Percentiles rank a stretch among this genome's conserved stretches.
Evolutionary conservation across 2,888 invertebrate genomes (phyloP).

Genomic region (Hypolimnas misippus): DNA sequence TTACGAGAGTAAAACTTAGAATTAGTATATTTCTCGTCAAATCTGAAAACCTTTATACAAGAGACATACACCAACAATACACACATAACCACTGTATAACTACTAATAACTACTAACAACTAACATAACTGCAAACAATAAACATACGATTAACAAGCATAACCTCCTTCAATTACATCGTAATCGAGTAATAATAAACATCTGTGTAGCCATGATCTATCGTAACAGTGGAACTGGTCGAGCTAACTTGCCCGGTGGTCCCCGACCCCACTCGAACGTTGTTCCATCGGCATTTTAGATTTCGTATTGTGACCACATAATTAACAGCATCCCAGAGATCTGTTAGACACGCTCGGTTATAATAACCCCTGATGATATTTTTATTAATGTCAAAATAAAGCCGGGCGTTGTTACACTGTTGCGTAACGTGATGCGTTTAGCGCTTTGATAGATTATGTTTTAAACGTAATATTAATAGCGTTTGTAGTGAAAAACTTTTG

Average conservation of each 20-base stretch:
- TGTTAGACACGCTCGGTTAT: constrained; percentile 82
- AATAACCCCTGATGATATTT: constrained; percentile 83
- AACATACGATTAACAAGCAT: background rate
- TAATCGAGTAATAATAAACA: constrained; percentile 15
- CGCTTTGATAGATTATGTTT: background rate
- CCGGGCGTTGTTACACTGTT: constrained; percentile 63
- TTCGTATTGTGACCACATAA: constrained; percentile 78
- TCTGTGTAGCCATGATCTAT: constrained; percentile 26
- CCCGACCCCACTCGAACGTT: constrained; percentile 73
- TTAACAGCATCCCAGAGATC: constrained; percentile 82
- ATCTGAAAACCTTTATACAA: no score
- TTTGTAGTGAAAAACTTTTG: background rate
- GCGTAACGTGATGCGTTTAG: constrained; percentile 35
- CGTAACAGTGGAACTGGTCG: constrained; percentile 26
- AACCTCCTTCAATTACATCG: background rate
- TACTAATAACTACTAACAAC: no score
- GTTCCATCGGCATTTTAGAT: constrained; percentile 65
- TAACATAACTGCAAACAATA: no score
- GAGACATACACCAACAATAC: no score
- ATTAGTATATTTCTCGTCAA: no score
- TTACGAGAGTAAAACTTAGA: no score
- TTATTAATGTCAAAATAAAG: constrained; percentile 83
- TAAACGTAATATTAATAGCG: background rate
- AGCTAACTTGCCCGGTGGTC: constrained; percentile 69
- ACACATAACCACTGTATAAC: no score